These are phyloP conservation scores for Leucophenga montana DNA, from an alignment of 2,888 invertebrate species.

Conservation along the genomic window DNA sequence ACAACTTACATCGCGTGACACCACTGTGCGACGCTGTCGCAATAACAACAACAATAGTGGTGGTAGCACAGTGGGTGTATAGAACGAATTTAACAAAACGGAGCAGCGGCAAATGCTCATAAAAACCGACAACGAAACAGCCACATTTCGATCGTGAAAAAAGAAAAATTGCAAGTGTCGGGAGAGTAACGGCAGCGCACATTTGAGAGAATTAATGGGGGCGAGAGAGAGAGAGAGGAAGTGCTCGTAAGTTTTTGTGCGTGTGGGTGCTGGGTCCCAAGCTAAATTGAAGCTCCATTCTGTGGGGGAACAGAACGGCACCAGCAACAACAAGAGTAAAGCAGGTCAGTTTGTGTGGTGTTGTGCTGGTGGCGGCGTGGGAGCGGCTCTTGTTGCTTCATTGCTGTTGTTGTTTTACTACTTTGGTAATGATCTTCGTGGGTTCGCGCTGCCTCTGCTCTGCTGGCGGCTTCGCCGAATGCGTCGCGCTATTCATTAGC, in stretches of 20 bases:
- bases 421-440: constrained; percentile 31
- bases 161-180: constrained; percentile 62
- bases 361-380: constrained; percentile 36
- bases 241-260: constrained; percentile 39
- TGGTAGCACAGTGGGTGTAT: constrained; percentile 3
- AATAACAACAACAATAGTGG: too few relatives aligned
- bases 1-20: too few relatives aligned
- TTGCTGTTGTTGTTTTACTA: constrained; percentile 36
- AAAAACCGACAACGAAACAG: constrained; percentile 49
- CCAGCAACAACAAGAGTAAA: constrained; percentile 44
- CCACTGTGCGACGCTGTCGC: too few relatives aligned
- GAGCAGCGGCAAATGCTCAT: constrained; percentile 49
- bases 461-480: constrained; percentile 55
- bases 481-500: constrained; percentile 50
- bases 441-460: constrained; percentile 46
- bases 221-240: constrained; percentile 44
- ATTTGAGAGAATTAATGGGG: constrained; percentile 8
- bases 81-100: constrained; percentile 42
- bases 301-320: constrained; percentile 42
- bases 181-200: constrained; percentile 43
- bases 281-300: constrained; percentile 37
- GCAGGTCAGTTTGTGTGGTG: constrained; percentile 59
- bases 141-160: constrained; percentile 64
- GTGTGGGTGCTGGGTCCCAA: constrained; percentile 23
- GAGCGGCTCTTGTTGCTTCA: constrained; percentile 39